Conservation (phyloP, 2,888 invertebrate genomes). For the Pachydiplax longipennis region DNA sequence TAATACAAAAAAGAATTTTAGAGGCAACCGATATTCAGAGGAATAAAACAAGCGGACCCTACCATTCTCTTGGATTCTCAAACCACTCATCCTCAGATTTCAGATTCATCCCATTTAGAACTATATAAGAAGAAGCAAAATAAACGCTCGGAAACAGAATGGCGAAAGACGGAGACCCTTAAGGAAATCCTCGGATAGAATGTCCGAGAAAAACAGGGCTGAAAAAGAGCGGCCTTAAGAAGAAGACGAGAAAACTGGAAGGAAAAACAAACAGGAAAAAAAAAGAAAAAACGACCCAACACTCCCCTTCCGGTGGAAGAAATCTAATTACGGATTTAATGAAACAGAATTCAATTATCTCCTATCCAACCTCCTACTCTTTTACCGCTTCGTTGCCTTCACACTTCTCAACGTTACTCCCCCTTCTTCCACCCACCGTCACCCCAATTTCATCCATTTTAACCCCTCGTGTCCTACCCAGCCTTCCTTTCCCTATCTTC, state of each 20-base stretch:
- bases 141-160: too few species aligned
- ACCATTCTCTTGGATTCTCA: too few species aligned
- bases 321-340: constrained; percentile 45
- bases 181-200: background rate
- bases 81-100: too few species aligned
- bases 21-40: too few species aligned
- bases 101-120: too few species aligned
- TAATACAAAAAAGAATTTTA: too few species aligned
- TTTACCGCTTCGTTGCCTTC: constrained; percentile 2
- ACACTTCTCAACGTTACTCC: background rate
- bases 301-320: constrained; percentile 22
- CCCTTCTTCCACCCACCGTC: background rate
- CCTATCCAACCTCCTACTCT: background rate
- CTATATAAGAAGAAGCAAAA: too few species aligned
- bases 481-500: background rate
- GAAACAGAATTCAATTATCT: constrained; percentile 44
- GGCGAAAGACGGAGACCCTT: background rate
- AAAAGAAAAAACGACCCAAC: background rate
- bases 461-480: background rate
- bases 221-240: background rate
- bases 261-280: background rate
- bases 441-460: background rate
- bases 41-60: too few species aligned
- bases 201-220: background rate
- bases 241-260: background rate